Evolutionary conservation across 1,140 invertebrate genomes (phyloP).

Genomic region (Propsilocerus akamusi): DNA sequence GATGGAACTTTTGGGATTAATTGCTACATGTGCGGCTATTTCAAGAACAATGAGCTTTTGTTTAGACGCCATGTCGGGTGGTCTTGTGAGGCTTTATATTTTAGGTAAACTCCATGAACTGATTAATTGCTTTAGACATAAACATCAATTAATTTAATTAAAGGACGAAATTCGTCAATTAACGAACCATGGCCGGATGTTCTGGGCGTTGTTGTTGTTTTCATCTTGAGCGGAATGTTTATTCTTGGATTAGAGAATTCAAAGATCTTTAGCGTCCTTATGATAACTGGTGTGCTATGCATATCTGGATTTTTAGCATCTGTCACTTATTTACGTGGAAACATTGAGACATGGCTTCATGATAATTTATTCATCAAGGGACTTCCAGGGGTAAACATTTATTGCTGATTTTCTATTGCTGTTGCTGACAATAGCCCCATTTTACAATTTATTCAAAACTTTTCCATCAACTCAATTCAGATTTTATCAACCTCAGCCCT

Average conservation of each 20-base stretch:
- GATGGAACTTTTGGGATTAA: constrained; percentile 35
- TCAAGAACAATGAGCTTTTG: constrained; percentile 40
- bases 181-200: constrained; percentile 50
- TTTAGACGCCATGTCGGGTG: constrained; percentile 40
- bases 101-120: constrained; percentile 8
- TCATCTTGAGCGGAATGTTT: constrained; percentile 43
- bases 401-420: constrained; percentile 4
- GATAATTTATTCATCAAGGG: constrained; percentile 20
- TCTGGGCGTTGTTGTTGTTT: constrained; percentile 41
- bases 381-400: constrained; percentile 21
- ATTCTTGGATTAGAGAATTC: constrained; percentile 14
- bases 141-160: neutral
- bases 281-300: constrained; percentile 19
- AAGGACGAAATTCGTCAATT: constrained; percentile 27
- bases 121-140: neutral
- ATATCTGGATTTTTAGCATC: constrained; percentile 16
- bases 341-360: constrained; percentile 15
- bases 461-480: constrained; percentile 5
- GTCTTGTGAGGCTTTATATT: constrained; percentile 28
- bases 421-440: neutral
- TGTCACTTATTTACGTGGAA: constrained; percentile 18
- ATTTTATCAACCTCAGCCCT: constrained; percentile 12
- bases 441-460: constrained; percentile 10
- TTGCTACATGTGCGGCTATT: constrained; percentile 39
- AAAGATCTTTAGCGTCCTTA: constrained; percentile 20